Conservation (phyloP, 2,888 invertebrate genomes). For the Cryptocephalus primarius region DNA sequence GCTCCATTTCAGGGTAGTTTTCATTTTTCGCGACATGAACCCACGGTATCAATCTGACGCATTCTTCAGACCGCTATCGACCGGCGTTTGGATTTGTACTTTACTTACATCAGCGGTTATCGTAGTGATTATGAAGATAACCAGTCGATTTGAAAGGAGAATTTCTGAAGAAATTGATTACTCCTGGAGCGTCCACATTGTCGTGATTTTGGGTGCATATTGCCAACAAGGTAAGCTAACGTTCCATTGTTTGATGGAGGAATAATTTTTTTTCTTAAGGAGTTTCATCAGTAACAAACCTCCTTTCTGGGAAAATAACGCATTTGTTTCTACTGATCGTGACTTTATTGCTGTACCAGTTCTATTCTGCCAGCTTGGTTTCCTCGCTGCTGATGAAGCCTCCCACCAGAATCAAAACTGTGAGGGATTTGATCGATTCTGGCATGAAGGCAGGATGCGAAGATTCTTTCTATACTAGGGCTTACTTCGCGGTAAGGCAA, state of each 20-base stretch:
- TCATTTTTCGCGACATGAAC: constrained; percentile 27
- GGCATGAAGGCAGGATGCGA: constrained; percentile 48
- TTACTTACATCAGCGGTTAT: constrained; percentile 12
- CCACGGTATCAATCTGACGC: constrained; percentile 21
- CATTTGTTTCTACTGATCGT: constrained; percentile 21
- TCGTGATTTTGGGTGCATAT: constrained; percentile 23
- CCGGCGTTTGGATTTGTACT: constrained; percentile 23
- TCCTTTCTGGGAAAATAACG: constrained; percentile 23
- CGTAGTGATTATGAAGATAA: constrained; percentile 17
- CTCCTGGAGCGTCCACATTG: constrained; percentile 21
- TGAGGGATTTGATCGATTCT: constrained; percentile 46
- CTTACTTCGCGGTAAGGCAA: constrained; percentile 41
- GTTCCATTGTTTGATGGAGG: no score
- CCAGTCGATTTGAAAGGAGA: constrained; percentile 13
- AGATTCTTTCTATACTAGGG: constrained; percentile 48
- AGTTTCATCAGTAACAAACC: constrained; percentile 15
- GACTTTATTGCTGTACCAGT: constrained; percentile 46
- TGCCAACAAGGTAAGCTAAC: constrained; percentile 27
- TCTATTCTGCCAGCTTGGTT: constrained; percentile 56
- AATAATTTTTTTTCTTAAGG: constrained; percentile 15
- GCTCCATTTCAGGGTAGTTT: constrained; percentile 22
- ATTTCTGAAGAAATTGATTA: constrained; percentile 9
- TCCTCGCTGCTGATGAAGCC: constrained; percentile 50
- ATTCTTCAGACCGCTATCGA: constrained; percentile 25
- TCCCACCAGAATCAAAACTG: constrained; percentile 46